Base-by-base conservation (phyloP, 30 jellyfish, hydroid and myxozoan genomes). In the Sanderia malayensis region DNA sequence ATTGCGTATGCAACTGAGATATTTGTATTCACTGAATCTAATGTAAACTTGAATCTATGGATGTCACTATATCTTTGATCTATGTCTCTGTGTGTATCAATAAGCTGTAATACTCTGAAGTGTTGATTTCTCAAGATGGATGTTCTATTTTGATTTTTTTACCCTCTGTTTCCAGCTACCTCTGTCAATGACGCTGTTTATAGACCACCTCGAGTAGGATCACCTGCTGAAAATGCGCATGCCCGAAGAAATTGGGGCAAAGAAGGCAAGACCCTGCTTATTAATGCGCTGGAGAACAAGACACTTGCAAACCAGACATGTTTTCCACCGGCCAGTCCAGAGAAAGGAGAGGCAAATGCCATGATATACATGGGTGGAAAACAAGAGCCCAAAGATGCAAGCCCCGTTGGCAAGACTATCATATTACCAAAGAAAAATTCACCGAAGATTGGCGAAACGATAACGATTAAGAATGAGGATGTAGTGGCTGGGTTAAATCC, bases 251-350 rank as follows among this genome's bases (percentile, higher is more conserved):
- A 58, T 28, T 92, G 98, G 98, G 77, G 44, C 26, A 67, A 87
- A 1, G 86, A 66, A 3, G 98, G 98, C 55, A 84, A 92, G 64
- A 83, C 95, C 26, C 83, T 74, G 53, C 28, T 92, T 58, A 41
- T 92, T 1, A 78, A 92, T 4, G 86, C 70, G 19, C 64, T 92
- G 64, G 93, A 84, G 41, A 67, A 85, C 28, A 74, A 67, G 29
- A 85, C 92, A 6, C 70, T 89, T 44, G 94, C 96, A 24, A 67
- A 76, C 17, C 69, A 24, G 58, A 84, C 95, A 19, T 63, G 78
- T 18, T 23, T 73, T 24, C 73, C 84, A 1, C 37, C 76, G 27
- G 67, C 15, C 11, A 24, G 29, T 8, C 46, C 28, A 18, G 71
- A 64, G 19, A 79, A 60, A 10, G 87, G 74, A 31, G 61, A 63